Conservation (phyloP, 2,888 invertebrate species). For the Tachystola acroxantha region DNA sequence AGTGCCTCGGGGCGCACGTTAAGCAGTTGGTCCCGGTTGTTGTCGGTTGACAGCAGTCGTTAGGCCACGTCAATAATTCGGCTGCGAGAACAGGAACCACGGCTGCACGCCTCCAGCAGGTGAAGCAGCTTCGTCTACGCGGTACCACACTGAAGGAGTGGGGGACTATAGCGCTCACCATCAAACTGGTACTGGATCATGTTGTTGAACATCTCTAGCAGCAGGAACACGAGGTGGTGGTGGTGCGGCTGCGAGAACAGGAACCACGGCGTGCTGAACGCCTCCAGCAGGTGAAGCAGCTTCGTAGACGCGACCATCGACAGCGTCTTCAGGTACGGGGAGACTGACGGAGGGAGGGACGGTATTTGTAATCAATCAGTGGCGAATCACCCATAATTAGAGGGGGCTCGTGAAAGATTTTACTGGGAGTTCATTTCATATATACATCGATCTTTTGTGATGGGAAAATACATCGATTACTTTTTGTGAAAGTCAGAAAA, state of each 20-base stretch:
- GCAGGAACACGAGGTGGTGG: slow-evolving; percentile 98
- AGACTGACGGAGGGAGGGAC: slow-evolving; percentile 83
- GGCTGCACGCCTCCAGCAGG: slow-evolving; percentile 98
- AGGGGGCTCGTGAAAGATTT: too few relatives aligned
- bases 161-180: slow-evolving; percentile 77
- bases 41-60: too few relatives aligned
- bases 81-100: slow-evolving; percentile 98
- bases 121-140: slow-evolving; percentile 97
- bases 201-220: slow-evolving; percentile 99
- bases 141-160: too few relatives aligned
- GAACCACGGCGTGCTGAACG: slow-evolving; percentile 99
- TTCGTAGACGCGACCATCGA: slow-evolving; percentile 99
- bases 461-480: too few relatives aligned
- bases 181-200: slow-evolving; percentile 99
- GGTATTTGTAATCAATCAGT: not conserved
- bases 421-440: too few relatives aligned
- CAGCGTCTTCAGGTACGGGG: slow-evolving; percentile 98
- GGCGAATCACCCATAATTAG: not conserved
- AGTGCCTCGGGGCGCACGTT: too few relatives aligned
- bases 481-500: too few relatives aligned
- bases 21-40: too few relatives aligned
- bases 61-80: too few relatives aligned
- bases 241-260: slow-evolving; percentile 97
- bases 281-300: slow-evolving; percentile 96
- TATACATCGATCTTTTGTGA: too few relatives aligned